Evolutionary conservation across 2,888 invertebrate species (phyloP), one percentile per base, ranked within the genome.

Genomic region (Leptinotarsa rubiginosa): DNA sequence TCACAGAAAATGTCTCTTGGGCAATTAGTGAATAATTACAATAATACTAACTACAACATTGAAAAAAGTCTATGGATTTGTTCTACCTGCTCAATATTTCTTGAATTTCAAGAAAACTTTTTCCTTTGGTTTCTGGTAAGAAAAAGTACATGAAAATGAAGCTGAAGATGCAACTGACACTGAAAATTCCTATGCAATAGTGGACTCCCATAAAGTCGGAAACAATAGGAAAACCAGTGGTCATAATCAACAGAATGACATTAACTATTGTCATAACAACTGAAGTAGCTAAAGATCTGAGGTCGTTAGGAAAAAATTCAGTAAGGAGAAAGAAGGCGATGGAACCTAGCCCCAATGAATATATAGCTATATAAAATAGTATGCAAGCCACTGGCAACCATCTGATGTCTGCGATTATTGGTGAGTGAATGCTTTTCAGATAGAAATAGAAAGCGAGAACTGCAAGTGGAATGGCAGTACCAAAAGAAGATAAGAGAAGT

Each of bases 401-500:
- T 3, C 18, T 56, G 20, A 56, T 20, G 3, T 20, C 12, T 13
- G 10, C 15, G 22, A 56, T 56, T 13, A 56, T 13, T 56, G 54
- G 54, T 12, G 20, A 56, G 13, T 56, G 2, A 12, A 13, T 56
- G 18, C 12, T 20, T 1, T 56, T 18, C 15, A 56, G 2, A 56
- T 56, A 56, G 18, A 56, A 56, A 56, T 20, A 56, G 5, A 56
- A 22, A 20, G 54, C 54, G n/a, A 56, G 18, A 20, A 56, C 13
- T 13, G 54, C 54, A 20, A 56, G 54, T 12, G 54, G 12, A 10
- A 56, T 56, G 2, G 20, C 22, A 12, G 54, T 20, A 3, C 54
- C 54, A 15, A 20, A 3, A 10, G 54, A 20, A 13, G 54, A 56
- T 12, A 56, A 7, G 7, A 56, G 54, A 0, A 96, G 89, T 62